These are phyloP conservation scores for Leucophenga montana DNA, from an alignment of 2,888 invertebrate genomes.

Conservation along the genomic window DNA sequence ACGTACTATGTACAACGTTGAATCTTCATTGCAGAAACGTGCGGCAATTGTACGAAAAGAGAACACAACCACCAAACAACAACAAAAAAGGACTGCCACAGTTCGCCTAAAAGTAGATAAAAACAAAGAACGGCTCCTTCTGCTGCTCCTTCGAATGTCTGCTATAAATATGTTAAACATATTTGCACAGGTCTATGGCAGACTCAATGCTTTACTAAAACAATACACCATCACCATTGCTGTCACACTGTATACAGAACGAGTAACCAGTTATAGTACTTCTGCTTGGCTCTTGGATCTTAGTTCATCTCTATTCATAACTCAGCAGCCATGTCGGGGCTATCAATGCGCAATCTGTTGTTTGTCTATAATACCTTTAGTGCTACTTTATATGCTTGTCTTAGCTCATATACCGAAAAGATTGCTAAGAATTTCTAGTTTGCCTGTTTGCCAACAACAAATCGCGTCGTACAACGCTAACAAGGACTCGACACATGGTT, in stretches of 20 bases:
- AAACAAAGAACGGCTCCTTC: background rate
- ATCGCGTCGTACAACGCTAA: constrained; percentile 1
- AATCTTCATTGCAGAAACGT: constrained; percentile 60
- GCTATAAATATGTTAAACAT: constrained; percentile 32
- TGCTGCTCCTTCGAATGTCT: background rate
- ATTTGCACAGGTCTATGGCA: constrained; percentile 1
- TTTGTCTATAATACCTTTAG: constrained; percentile 19
- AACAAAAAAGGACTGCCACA: constrained; percentile 45
- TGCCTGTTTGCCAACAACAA: constrained; percentile 27
- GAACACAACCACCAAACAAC: constrained; percentile 35
- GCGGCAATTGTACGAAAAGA: constrained; percentile 32
- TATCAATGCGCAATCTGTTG: constrained; percentile 22
- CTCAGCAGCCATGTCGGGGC: constrained; percentile 1
- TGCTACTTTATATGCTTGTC: background rate
- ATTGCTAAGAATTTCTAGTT: background rate
- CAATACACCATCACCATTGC: too few species aligned
- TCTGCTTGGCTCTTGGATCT: background rate
- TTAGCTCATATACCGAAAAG: too few species aligned
- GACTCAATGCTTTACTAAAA: background rate
- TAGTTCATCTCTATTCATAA: background rate
- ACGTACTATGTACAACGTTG: constrained; percentile 43
- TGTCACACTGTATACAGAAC: background rate
- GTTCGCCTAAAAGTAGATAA: background rate
- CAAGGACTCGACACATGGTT: constrained; percentile 43
- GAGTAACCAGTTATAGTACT: background rate